Evolutionary conservation across 2,797 vertebrate species (phyloP).

Genomic region (Allobates femoralis): DNA sequence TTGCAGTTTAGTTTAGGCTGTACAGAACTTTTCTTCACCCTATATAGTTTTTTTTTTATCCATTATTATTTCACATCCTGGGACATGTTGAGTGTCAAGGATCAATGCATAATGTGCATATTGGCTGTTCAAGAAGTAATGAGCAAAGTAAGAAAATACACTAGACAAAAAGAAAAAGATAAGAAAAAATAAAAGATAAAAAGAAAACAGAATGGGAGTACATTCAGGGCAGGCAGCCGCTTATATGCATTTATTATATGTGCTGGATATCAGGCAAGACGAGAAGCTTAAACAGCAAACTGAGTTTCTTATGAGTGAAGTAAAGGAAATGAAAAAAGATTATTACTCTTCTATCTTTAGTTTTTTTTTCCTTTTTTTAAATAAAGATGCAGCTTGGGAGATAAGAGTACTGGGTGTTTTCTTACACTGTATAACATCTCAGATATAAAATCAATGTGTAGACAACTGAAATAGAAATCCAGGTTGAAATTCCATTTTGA

Average conservation of each 20-base stretch:
- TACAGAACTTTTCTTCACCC: background rate
- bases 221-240: background rate
- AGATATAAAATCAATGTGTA: conserved; percentile 53
- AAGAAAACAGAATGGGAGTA: background rate
- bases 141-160: background rate
- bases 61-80: background rate
- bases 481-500: conserved; percentile 55
- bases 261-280: conserved; percentile 1
- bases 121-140: background rate
- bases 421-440: conserved; percentile 28
- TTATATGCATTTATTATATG: conserved; percentile 27
- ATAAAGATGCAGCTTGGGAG: conserved; percentile 43
- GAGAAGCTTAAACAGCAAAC: conserved; percentile 9
- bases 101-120: background rate
- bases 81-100: background rate
- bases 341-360: conserved; percentile 43
- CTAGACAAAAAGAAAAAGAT: background rate
- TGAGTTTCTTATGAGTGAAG: conserved; percentile 44
- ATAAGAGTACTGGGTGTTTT: conserved; percentile 47
- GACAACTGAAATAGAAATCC: conserved; percentile 43
- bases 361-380: conserved; percentile 34
- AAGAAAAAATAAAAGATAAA: background rate
- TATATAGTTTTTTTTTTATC: background rate
- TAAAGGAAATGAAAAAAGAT: conserved; percentile 54
- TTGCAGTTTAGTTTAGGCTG: background rate